Conservation (phyloP, 2,113 vertebrate species). For the Varanus salvator region DNA sequence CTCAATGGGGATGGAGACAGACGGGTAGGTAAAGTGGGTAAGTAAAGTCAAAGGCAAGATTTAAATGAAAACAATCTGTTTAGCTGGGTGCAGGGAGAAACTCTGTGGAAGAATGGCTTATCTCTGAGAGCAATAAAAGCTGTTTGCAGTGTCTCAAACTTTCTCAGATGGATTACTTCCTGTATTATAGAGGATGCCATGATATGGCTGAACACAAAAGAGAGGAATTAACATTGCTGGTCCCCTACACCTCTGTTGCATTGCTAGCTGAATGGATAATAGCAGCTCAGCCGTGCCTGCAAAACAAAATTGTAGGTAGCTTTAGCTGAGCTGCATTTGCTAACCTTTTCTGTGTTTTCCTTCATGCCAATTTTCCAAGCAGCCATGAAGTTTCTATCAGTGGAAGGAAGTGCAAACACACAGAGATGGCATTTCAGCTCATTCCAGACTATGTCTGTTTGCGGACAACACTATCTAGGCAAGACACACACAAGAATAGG, state of each 20-base stretch:
- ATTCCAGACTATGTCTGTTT: constrained; percentile 65
- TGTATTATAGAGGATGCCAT: constrained; percentile 15
- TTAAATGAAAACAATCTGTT: constrained; percentile 10
- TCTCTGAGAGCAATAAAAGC: constrained; percentile 43
- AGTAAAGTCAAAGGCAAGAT: constrained; percentile 19
- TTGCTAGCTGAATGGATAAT: constrained; percentile 18
- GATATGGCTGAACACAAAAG: constrained; percentile 43
- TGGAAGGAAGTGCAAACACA: constrained; percentile 53
- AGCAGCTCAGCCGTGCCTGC: not conserved
- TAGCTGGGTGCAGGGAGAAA: not conserved
- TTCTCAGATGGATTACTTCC: constrained; percentile 45
- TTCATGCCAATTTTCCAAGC: constrained; percentile 72
- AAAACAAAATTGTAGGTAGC: constrained; percentile 4
- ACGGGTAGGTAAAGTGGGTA: constrained; percentile 14
- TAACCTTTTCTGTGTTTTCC: constrained; percentile 67
- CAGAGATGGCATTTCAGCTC: constrained; percentile 69
- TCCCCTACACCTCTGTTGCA: not conserved
- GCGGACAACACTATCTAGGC: constrained; percentile 61
- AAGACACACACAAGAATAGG: constrained; percentile 56
- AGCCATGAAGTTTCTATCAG: constrained; percentile 71
- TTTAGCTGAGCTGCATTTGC: constrained; percentile 43
- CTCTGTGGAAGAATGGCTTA: constrained; percentile 48
- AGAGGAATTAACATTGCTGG: not conserved
- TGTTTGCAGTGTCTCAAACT: constrained; percentile 21
- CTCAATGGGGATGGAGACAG: not conserved